phyloP scores from a whole-genome alignment of 2,113 vertebrate species.

The Lontra canadensis region DNA sequence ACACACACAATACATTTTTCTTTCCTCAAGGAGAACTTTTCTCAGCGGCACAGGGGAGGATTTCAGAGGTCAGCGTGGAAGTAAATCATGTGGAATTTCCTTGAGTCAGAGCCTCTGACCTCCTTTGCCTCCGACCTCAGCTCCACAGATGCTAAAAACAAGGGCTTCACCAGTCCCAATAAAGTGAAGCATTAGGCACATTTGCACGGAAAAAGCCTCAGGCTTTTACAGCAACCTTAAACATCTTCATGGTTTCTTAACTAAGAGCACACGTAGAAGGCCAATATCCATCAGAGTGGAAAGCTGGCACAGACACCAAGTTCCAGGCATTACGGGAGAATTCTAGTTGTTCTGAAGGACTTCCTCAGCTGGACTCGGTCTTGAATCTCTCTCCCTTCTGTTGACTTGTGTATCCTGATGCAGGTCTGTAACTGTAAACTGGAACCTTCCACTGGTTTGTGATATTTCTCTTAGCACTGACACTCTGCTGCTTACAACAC shows the following conservation, averaged over 20 bases:
- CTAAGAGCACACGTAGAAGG: background rate
- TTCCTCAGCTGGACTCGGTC: background rate
- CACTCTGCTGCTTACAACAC: background rate
- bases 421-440: background rate
- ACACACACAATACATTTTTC: constrained; percentile 69
- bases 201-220: background rate
- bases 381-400: background rate
- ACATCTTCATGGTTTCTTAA: background rate
- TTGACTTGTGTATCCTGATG: background rate
- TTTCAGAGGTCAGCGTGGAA: constrained; percentile 78
- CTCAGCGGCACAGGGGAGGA: constrained; percentile 50
- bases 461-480: background rate
- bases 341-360: background rate
- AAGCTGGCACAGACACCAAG: background rate
- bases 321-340: rapidly evolving
- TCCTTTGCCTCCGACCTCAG: background rate
- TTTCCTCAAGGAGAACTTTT: constrained; percentile 75
- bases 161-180: rapidly evolving
- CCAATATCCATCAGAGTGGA: background rate
- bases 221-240: background rate
- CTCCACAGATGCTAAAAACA: background rate
- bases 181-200: rapidly evolving
- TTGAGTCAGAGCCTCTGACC: constrained; percentile 56
- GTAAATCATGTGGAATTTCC: constrained; percentile 57
- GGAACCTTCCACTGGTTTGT: background rate